Conservation (phyloP, 2,888 invertebrate genomes). For the Standfussiana lucernea region DNA sequence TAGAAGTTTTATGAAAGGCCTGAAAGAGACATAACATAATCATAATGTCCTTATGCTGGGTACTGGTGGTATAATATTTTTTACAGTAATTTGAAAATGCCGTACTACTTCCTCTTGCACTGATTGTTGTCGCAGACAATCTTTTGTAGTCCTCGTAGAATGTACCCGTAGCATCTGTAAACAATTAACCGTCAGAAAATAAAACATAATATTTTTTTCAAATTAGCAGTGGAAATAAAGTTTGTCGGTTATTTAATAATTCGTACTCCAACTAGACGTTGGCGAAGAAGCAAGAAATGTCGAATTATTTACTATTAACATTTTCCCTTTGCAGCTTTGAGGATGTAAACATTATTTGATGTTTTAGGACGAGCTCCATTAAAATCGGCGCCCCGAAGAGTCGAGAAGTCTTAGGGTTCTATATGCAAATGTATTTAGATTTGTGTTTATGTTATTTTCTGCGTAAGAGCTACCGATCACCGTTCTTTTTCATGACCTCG, state of each 20-base stretch:
- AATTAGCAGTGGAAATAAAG: not conserved
- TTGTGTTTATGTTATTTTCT: conserved; percentile 42
- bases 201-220: not conserved
- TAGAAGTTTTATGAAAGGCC: not conserved
- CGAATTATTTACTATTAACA: conserved; percentile 46
- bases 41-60: not conserved
- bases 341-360: conserved; percentile 73
- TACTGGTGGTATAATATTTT: no score
- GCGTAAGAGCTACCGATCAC: conserved; percentile 34
- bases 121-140: not conserved
- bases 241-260: conserved; percentile 1
- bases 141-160: not conserved
- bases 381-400: conserved; percentile 72
- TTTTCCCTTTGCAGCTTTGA: conserved; percentile 26
- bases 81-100: not conserved
- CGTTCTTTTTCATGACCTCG: conserved; percentile 49
- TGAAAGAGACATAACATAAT: not conserved
- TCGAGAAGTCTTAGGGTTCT: conserved; percentile 63
- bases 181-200: not conserved
- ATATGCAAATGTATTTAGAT: conserved; percentile 33
- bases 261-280: conserved; percentile 5
- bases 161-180: not conserved
- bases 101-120: not conserved
- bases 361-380: conserved; percentile 79
- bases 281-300: not conserved